These are phyloP conservation scores for Sebastes itinus DNA, from an alignment of 2,797 vertebrate species.

Conservation along the genomic window DNA sequence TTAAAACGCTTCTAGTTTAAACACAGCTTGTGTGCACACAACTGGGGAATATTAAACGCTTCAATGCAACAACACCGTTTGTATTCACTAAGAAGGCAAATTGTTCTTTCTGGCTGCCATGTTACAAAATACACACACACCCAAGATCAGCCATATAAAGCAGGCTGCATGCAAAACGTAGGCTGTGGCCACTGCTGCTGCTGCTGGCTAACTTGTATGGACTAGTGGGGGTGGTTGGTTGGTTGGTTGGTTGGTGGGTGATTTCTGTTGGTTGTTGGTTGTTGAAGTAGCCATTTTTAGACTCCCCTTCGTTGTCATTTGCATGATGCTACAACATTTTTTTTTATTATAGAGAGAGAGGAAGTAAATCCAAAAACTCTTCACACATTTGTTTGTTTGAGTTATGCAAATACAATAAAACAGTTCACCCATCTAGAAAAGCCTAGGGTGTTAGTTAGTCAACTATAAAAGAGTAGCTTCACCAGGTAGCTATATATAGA, in stretches of 20 bases:
- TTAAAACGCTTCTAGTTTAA: not conserved
- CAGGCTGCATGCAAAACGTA: slow-evolving; percentile 27
- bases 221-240: slow-evolving; percentile 66
- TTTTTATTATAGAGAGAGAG: not conserved
- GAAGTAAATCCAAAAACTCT: slow-evolving; percentile 33
- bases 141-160: slow-evolving; percentile 14
- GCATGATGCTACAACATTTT: slow-evolving; percentile 54
- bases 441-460: not conserved
- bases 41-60: not conserved
- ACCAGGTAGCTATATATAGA: slow-evolving; percentile 27
- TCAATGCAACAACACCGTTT: not conserved
- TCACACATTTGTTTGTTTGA: not conserved
- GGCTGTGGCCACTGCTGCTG: slow-evolving; percentile 54
- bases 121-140: slow-evolving; percentile 33
- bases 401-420: slow-evolving; percentile 20
- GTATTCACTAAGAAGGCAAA: not conserved
- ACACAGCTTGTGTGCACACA: not conserved
- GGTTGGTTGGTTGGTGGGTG: slow-evolving; percentile 73
- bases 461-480: slow-evolving; percentile 4
- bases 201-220: slow-evolving; percentile 59
- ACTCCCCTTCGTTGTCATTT: slow-evolving; percentile 65
- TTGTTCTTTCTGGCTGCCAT: slow-evolving; percentile 24
- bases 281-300: slow-evolving; percentile 80
- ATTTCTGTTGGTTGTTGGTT: slow-evolving; percentile 34
- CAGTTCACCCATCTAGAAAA: not conserved